These are phyloP conservation scores for Nettapus auritus DNA, from an alignment of 2,113 vertebrate genomes.

Conservation along the genomic window DNA sequence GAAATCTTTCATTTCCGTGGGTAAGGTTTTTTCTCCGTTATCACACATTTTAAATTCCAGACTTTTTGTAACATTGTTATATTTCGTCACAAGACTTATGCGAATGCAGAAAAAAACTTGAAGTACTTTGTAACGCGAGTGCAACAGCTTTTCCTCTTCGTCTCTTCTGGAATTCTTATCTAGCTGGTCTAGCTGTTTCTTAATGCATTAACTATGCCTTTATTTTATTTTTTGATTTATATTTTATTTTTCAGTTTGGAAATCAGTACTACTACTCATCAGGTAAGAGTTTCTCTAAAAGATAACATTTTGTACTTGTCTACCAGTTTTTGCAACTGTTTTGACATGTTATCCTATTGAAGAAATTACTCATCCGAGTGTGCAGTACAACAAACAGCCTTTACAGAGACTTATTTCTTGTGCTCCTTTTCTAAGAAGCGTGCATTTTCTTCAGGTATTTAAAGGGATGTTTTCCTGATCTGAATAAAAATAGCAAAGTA, in stretches of 20 bases:
- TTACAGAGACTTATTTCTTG: background rate
- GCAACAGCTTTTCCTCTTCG: background rate
- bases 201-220: background rate
- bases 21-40: constrained; percentile 61
- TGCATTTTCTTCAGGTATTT: background rate
- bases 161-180: background rate
- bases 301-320: background rate
- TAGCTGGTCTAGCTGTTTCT: background rate
- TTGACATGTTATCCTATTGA: background rate
- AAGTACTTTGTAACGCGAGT: background rate
- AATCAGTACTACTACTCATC: constrained; percentile 5
- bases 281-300: constrained; percentile 62
- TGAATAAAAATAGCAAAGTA: background rate
- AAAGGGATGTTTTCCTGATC: background rate
- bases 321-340: background rate
- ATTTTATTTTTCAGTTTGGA: constrained; percentile 77
- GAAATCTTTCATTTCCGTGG: constrained; percentile 75
- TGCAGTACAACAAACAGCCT: background rate
- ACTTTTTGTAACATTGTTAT: background rate
- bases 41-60: background rate
- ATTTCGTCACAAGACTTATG: background rate
- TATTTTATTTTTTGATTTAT: background rate
- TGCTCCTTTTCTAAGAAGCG: background rate
- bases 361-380: rapidly evolving
- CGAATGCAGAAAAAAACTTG: background rate